These are phyloP conservation scores for Anhinga rufa DNA, from an alignment of 2,113 vertebrate species.

Conservation along the genomic window DNA sequence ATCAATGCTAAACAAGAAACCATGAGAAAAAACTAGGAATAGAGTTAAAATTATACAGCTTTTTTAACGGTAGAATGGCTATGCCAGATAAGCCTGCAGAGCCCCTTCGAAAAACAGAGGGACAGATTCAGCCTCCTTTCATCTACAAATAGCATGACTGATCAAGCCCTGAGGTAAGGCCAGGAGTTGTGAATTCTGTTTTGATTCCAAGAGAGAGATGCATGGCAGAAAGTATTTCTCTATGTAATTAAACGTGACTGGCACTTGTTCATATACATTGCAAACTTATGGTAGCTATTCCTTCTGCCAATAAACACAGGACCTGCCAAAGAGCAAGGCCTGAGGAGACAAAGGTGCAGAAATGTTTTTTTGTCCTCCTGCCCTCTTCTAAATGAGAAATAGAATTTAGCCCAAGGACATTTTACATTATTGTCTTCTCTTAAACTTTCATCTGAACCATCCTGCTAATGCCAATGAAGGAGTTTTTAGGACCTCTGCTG, in stretches of 20 bases:
- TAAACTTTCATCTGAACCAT: neutral
- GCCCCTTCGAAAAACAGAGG: neutral
- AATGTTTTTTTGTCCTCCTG: neutral
- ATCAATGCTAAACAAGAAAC: neutral
- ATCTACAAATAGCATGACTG: neutral
- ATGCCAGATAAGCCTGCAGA: neutral
- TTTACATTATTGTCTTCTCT: neutral
- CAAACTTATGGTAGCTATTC: neutral
- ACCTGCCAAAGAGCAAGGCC: neutral
- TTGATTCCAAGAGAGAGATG: neutral
- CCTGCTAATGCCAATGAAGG: neutral
- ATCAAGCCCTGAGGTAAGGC: neutral
- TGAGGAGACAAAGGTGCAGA: neutral
- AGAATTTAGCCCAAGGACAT: neutral
- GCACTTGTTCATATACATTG: neutral
- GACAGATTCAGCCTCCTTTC: neutral
- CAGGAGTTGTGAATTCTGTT: neutral
- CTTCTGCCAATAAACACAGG: neutral
- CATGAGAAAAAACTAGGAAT: neutral
- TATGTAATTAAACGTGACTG: neutral
- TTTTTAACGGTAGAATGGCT: neutral
- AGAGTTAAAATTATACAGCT: neutral
- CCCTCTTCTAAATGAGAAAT: neutral
- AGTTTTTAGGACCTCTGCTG: constrained; percentile 54
- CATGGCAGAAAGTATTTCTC: neutral